These are phyloP conservation scores for Polypterus bichir DNA, from an alignment of 2,113 vertebrate species.

Conservation along the genomic window DNA sequence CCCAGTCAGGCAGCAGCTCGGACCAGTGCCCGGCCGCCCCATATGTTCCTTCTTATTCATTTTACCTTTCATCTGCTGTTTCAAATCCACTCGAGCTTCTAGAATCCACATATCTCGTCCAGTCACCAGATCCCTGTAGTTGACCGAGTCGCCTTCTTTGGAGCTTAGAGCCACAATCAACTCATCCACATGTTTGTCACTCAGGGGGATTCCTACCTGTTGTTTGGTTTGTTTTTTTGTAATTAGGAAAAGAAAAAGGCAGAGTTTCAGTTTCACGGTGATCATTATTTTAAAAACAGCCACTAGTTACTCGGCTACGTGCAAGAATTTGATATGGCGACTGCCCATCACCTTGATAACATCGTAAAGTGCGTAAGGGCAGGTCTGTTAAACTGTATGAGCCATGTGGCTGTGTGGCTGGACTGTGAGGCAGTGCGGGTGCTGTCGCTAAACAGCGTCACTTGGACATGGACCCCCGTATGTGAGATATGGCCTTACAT, in stretches of 20 bases:
- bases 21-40: neutral
- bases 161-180: neutral
- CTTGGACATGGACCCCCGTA: no score
- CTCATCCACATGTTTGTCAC: neutral
- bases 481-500: no score
- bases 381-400: neutral
- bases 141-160: neutral
- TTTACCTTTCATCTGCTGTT: no score
- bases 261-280: neutral
- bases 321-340: neutral
- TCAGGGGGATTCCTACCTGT: neutral
- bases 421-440: no score
- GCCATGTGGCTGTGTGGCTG: neutral
- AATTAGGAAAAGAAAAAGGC: neutral
- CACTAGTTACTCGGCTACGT: neutral
- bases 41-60: neutral
- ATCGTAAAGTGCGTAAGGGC: slow-evolving; percentile 1
- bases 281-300: neutral
- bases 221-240: neutral
- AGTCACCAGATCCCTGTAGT: neutral
- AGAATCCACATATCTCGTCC: neutral
- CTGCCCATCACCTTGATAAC: no score
- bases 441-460: no score
- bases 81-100: neutral
- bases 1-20: neutral